Evolutionary conservation across 2,888 invertebrate genomes (phyloP), one percentile per base, ranked within the genome.

Genomic region (Holacanthella duospinosa): DNA sequence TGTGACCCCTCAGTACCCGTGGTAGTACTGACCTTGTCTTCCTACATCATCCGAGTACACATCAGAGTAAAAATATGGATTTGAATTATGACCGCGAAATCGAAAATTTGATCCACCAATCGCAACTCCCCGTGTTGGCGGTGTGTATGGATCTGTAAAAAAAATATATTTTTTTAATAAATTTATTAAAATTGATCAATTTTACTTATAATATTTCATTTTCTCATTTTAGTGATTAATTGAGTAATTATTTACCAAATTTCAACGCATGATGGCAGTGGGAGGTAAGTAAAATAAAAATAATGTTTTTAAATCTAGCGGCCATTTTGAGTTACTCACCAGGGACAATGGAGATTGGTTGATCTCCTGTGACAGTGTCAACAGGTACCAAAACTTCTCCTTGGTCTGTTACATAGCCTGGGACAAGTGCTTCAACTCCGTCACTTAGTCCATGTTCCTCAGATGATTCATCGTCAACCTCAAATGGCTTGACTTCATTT

Each of bases 381-480:
- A 71, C 69, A 4, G 71, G 71, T 1, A 71, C 71, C 6, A 71
- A 62, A 6, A 71, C 70, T 62, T 71, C 71, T 55, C 71, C 71
- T 67, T 71, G 70, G 55, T 71, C 71, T 9, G 71, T 71, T 43
- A 71, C 70, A 57, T 71, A 71, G 21, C 71, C 71, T 24, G 71
- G 71, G 1, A 71, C 71, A 16, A 71, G 60, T 43, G 71, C 71
- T 63, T 71, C 71, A 36, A 71, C 67, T 16, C 67, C 64, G 27
- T 60, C 61, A 19, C 28, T 21, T 4, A 36, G 24, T n/a, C 29
- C 55, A 21, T 56, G 29, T 29, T 66, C 66, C 25, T 64, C 64
- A 2, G 64, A 64, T 1, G 55, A 55, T 27, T 64, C 60, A 24
- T 63, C 61, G 16, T 64, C 64, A 24, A 24, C 48, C 24, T 62